phyloP scores from a whole-genome alignment of 2,797 vertebrate genomes.

The Calcarius lapponicus region DNA sequence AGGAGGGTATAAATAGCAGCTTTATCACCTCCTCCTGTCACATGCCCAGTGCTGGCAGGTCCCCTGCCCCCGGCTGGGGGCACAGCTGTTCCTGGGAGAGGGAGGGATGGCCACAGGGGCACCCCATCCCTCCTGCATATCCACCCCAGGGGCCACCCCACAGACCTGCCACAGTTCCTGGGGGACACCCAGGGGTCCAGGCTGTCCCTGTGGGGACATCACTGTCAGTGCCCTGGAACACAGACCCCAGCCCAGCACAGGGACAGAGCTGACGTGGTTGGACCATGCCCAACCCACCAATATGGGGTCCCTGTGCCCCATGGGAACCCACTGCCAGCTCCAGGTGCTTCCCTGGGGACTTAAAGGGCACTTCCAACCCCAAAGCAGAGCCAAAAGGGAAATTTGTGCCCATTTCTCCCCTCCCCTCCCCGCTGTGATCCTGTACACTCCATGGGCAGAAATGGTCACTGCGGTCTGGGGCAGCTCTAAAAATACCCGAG shows the following conservation, averaged over 20 bases:
- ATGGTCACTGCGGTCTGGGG: background rate
- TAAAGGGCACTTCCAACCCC: background rate
- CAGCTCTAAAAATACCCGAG: conserved; percentile 13
- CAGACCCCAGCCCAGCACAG: fast-evolving
- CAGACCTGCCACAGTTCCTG: background rate
- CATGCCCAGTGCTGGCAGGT: background rate
- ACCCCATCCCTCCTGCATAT: background rate
- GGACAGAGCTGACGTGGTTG: background rate
- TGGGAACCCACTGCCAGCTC: background rate
- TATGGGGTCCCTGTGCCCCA: too few species aligned
- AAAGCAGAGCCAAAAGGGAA: background rate
- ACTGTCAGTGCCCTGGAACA: fast-evolving
- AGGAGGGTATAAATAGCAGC: conserved; percentile 23
- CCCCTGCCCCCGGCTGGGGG: background rate
- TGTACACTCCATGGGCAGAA: background rate
- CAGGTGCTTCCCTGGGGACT: background rate
- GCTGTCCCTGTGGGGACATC: fast-evolving
- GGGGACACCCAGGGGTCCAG: background rate
- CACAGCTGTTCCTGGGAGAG: background rate
- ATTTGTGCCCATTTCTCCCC: background rate
- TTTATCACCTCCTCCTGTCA: conserved; percentile 46
- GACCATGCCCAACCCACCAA: fast-evolving
- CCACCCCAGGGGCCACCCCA: too few species aligned
- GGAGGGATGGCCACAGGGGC: background rate
- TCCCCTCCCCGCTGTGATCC: fast-evolving